Evolutionary conservation across 2,888 invertebrate genomes (phyloP).

Genomic region (Lasioglossum figueresi): DNA sequence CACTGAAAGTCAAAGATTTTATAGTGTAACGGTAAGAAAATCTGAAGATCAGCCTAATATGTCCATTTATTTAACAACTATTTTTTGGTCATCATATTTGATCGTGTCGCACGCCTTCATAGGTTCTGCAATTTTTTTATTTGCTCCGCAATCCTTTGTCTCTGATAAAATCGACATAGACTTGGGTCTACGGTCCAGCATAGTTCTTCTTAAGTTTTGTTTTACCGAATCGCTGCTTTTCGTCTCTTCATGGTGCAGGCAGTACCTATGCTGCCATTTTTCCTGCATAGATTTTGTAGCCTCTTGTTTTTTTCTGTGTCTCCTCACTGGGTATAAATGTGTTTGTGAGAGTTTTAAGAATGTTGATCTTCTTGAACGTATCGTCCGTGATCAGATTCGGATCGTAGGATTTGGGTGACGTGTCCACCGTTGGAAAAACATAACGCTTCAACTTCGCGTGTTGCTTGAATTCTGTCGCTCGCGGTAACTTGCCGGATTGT

Average conservation of each 20-base stretch:
- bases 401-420: slow-evolving; percentile 1
- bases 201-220: slow-evolving; percentile 24
- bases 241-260: not conserved
- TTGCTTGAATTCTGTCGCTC: slow-evolving; percentile 58
- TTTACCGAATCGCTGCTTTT: not conserved
- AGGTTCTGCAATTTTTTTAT: not conserved
- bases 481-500: slow-evolving; percentile 33
- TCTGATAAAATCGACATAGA: slow-evolving; percentile 33
- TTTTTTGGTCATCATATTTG: slow-evolving; percentile 25
- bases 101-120: not conserved
- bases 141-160: not conserved
- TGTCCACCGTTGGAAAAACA: slow-evolving; percentile 42
- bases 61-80: slow-evolving; percentile 1
- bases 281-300: slow-evolving; percentile 24
- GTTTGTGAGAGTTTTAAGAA: slow-evolving; percentile 42
- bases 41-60: not conserved
- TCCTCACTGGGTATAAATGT: slow-evolving; percentile 21
- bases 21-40: no score
- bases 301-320: slow-evolving; percentile 18
- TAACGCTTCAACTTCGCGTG: slow-evolving; percentile 65
- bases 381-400: slow-evolving; percentile 5
- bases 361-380: slow-evolving; percentile 28
- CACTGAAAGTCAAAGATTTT: not conserved
- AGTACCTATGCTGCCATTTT: slow-evolving; percentile 52
- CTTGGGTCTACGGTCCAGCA: slow-evolving; percentile 47